A percentile compares a stretch with the other conserved stretches of the same genome.
phyloP scores from a whole-genome alignment of 1,140 invertebrate species.

The Ptiloglossa arizonensis region DNA sequence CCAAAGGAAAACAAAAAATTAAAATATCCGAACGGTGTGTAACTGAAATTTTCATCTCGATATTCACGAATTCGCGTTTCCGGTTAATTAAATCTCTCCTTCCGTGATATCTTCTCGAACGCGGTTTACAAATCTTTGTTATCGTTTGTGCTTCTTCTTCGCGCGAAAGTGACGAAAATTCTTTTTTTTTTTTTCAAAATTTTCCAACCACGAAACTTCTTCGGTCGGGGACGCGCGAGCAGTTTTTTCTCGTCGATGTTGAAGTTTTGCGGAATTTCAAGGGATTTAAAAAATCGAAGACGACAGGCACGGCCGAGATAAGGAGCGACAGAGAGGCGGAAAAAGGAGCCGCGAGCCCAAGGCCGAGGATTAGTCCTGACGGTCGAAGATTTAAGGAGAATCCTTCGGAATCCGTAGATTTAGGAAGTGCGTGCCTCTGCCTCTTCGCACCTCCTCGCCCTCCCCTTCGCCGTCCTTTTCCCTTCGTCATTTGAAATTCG shows the following conservation, averaged over 20 bases:
- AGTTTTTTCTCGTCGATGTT: too few relatives aligned
- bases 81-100: too few relatives aligned
- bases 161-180: too few relatives aligned
- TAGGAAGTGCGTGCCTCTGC: constrained; percentile 63
- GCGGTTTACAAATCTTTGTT: too few relatives aligned
- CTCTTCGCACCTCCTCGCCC: constrained; percentile 15
- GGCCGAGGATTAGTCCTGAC: constrained; percentile 50
- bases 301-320: constrained; percentile 32
- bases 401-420: constrained; percentile 57
- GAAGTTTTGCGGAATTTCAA: constrained; percentile 16
- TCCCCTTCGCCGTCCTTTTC: neutral
- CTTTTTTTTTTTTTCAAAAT: neutral
- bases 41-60: too few relatives aligned
- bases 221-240: neutral
- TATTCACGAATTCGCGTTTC: too few relatives aligned
- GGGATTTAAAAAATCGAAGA: constrained; percentile 24
- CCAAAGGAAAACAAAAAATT: too few relatives aligned
- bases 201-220: neutral
- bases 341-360: constrained; percentile 10
- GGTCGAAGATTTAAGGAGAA: constrained; percentile 60
- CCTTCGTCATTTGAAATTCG: constrained; percentile 28
- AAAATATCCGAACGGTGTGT: too few relatives aligned
- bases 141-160: too few relatives aligned
- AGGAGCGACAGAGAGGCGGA: constrained; percentile 11
- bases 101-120: too few relatives aligned